Percentiles rank a stretch among this genome's conserved stretches.
phyloP scores from a whole-genome alignment of 2,113 vertebrate species.

The Dolichotis patagonum region DNA sequence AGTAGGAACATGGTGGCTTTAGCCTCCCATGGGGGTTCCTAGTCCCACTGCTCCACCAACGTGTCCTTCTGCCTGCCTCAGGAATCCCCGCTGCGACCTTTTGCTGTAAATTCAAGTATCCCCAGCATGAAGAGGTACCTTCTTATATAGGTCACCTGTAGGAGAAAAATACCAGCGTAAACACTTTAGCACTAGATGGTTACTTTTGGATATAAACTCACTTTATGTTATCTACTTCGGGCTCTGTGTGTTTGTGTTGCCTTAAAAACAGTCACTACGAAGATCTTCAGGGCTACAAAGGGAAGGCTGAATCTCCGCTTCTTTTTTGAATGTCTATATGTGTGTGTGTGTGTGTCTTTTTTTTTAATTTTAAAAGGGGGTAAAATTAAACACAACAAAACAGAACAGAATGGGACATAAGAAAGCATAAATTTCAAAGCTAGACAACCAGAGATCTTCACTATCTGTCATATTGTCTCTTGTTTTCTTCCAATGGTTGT shows the following conservation, averaged over 20 bases:
- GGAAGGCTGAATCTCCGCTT: not conserved
- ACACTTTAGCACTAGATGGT: not conserved
- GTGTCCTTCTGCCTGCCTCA: not conserved
- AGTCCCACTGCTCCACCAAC: not conserved
- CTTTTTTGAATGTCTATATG: too few species aligned
- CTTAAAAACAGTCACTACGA: not conserved
- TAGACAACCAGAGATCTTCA: too few species aligned
- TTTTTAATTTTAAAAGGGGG: too few species aligned
- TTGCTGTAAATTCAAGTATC: not conserved
- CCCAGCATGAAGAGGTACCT: not conserved
- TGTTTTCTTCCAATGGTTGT: too few species aligned
- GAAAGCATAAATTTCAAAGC: too few species aligned
- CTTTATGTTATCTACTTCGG: not conserved
- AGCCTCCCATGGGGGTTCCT: not conserved
- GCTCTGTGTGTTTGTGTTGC: not conserved
- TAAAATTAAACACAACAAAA: too few species aligned
- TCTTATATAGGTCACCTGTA: not conserved
- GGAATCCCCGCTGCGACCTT: not conserved
- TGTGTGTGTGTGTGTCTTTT: too few species aligned
- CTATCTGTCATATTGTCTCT: too few species aligned
- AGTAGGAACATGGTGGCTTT: too few species aligned
- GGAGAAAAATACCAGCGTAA: not conserved
- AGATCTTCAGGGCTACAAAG: not conserved
- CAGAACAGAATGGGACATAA: too few species aligned
- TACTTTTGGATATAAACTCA: not conserved